These are phyloP conservation scores for Apodemia duryi DNA, from an alignment of 2,888 invertebrate genomes.

Conservation along the genomic window DNA sequence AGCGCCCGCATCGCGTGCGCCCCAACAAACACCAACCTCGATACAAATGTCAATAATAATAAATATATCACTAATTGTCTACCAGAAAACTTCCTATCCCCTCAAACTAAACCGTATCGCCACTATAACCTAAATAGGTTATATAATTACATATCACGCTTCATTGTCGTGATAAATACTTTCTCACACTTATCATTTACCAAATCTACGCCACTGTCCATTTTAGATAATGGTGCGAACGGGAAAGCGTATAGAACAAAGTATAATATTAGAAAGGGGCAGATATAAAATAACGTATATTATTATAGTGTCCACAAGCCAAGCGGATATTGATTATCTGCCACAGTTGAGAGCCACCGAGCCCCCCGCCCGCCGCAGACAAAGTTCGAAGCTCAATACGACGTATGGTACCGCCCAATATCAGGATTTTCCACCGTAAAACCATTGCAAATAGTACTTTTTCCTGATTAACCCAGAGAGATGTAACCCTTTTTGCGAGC, in stretches of 20 bases:
- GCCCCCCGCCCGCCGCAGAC: slow-evolving; percentile 50
- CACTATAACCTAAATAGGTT: slow-evolving; percentile 65
- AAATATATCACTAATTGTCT: slow-evolving; percentile 58
- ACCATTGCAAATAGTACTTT: slow-evolving; percentile 44
- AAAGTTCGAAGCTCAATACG: slow-evolving; percentile 39
- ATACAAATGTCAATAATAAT: slow-evolving; percentile 57
- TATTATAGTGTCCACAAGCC: slow-evolving; percentile 80
- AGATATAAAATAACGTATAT: slow-evolving; percentile 75
- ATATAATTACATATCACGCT: slow-evolving; percentile 77
- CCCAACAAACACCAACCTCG: slow-evolving; percentile 40
- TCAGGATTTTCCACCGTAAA: slow-evolving; percentile 51
- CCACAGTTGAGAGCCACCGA: slow-evolving; percentile 78
- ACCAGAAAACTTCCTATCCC: slow-evolving; percentile 33
- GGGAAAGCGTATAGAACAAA: slow-evolving; percentile 44
- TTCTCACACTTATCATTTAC: slow-evolving; percentile 80
- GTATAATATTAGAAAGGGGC: slow-evolving; percentile 44
- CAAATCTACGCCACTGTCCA: slow-evolving; percentile 79
- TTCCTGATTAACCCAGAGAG: slow-evolving; percentile 39
- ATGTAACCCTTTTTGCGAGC: slow-evolving; percentile 49
- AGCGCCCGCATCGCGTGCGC: slow-evolving; percentile 59
- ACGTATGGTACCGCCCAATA: slow-evolving; percentile 42
- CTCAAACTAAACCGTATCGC: slow-evolving; percentile 45
- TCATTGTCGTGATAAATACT: slow-evolving; percentile 79
- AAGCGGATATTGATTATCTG: slow-evolving; percentile 81
- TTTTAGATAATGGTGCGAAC: slow-evolving; percentile 75